Conservation (phyloP, 2,113 vertebrate species). For the Poeciliopsis prolifica region DNA sequence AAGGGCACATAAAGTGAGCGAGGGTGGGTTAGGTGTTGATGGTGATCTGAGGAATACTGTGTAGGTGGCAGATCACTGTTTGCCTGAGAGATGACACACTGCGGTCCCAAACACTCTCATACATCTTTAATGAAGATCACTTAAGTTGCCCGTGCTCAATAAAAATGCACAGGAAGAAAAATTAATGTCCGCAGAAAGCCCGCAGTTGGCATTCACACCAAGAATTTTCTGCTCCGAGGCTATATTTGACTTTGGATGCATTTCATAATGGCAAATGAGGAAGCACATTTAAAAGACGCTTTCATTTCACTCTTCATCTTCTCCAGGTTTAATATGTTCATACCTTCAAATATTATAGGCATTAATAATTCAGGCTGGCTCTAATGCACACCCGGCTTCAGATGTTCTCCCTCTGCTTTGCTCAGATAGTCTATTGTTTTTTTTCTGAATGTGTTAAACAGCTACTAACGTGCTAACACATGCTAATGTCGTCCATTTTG, state of each 20-base stretch:
- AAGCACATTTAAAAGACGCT: not conserved
- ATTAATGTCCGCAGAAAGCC: not conserved
- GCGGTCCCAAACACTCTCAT: not conserved
- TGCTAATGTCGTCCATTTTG: no score
- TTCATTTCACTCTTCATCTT: not conserved
- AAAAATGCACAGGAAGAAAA: not conserved
- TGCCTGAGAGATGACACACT: conserved; percentile 4
- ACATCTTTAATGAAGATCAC: not conserved
- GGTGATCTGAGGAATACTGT: not conserved
- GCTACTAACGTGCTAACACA: not conserved
- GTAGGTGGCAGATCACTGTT: conserved; percentile 17
- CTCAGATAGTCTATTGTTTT: not conserved
- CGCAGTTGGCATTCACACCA: not conserved
- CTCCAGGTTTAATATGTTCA: not conserved
- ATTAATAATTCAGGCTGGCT: not conserved
- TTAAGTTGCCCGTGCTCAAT: not conserved
- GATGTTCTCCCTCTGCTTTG: not conserved
- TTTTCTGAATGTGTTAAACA: conserved; percentile 2
- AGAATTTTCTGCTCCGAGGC: no score
- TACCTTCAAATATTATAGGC: not conserved
- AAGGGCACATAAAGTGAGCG: not conserved
- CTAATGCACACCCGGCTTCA: not conserved
- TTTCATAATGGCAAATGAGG: not conserved
- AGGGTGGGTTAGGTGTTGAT: not conserved
- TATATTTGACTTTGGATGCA: not conserved